phyloP scores from a whole-genome alignment of 2,113 vertebrate species.

The Leptobrachium ailaonicum region DNA sequence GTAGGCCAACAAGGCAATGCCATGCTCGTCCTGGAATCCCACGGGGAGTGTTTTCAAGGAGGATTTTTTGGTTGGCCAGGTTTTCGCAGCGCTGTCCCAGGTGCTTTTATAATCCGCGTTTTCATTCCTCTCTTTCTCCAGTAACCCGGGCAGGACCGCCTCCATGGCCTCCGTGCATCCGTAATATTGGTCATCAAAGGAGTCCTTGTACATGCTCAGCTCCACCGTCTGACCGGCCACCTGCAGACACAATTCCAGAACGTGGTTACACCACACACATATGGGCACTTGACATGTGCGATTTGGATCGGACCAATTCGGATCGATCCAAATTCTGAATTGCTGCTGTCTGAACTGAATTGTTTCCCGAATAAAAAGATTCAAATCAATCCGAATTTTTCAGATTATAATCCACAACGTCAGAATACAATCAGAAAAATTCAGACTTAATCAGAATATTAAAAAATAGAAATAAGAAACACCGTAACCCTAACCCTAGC shows the following conservation, averaged over 20 bases:
- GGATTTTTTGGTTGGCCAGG: not conserved
- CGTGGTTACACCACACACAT: no score
- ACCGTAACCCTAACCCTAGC: no score
- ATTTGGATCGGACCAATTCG: no score
- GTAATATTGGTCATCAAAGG: slow-evolving; percentile 68
- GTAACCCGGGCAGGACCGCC: slow-evolving; percentile 44
- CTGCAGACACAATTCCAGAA: not conserved
- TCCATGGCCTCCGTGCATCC: slow-evolving; percentile 59
- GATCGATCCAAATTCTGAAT: no score
- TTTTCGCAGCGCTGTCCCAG: slow-evolving; percentile 52
- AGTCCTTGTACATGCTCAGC: slow-evolving; percentile 57
- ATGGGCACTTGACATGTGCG: no score
- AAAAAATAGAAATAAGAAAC: no score
- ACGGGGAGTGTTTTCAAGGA: slow-evolving; percentile 44
- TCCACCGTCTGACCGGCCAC: not conserved
- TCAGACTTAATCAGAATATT: no score
- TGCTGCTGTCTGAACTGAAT: no score
- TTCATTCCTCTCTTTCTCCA: slow-evolving; percentile 53
- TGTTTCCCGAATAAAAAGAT: no score
- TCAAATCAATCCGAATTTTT: no score
- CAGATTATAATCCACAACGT: no score
- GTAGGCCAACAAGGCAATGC: slow-evolving; percentile 64
- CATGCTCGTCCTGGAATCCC: slow-evolving; percentile 55
- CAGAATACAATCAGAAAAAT: no score
- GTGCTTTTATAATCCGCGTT: slow-evolving; percentile 40